Evolutionary conservation across 2,797 vertebrate genomes (phyloP), one percentile per base, ranked within the genome.

Genomic region (Craterocephalus amniculus): DNA sequence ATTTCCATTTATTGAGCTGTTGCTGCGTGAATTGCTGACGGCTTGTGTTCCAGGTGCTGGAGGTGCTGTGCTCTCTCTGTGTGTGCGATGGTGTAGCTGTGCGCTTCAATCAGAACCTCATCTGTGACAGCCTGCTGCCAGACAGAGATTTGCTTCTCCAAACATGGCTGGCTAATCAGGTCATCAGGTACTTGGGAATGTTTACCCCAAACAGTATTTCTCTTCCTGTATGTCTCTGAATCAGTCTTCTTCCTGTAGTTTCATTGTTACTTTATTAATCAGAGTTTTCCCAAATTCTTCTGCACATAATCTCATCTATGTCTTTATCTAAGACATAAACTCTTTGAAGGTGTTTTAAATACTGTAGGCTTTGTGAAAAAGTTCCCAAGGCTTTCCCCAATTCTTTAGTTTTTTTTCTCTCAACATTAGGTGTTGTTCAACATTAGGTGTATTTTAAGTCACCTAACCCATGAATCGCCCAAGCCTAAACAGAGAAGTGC

Each of bases 71-170:
- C 80, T 98, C 97, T 22, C 93, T 99, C n/a, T 99, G 97, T 85
- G 96, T 98, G 73, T 99, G 97, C 88, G 95, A 97, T 32, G 96
- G 96, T 38, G 95, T 96, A 13, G 97, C 97, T 0, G 95, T 99
- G 55, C 93, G 97, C 2, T 96, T 96, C 73, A 99, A 98, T 92
- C 97, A 99, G 75, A 95, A 97, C 88, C 92, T 98, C 80, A 98
- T 99, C 86, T 98, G 96, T 89, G 96, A 98, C 88, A 96, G 95
- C 78, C 93, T 99, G 66, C 94, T 99, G 58, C 95, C 97, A 35
- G 94, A 96, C 83, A 94, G 97, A 93, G 96, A 99, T 80, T 87
- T 98, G 36, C 93, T 99, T 43, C 88, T 99, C 52, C 97, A 99
- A 89, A 97, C 97, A 3, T 94, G 96, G 6, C 95, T 99, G 49